Conservation (phyloP, 2,113 vertebrate species). For the Lamprologus ornatipinnis region DNA sequence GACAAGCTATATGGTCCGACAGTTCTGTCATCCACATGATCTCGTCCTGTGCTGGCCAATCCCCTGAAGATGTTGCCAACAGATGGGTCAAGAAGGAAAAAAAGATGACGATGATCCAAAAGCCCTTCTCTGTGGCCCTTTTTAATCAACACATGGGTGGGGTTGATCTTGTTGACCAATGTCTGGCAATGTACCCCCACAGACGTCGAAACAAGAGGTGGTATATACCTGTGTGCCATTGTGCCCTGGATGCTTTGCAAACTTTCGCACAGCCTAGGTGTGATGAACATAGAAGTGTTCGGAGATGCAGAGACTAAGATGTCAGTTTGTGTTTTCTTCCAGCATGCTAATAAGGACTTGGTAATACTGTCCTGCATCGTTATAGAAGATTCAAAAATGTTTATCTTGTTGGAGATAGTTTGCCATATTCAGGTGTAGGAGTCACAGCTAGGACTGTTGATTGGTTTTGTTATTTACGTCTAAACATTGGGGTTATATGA, state of each 20-base stretch:
- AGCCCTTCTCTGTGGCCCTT: too few species aligned
- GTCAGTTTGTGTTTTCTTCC: not conserved
- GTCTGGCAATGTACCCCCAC: too few species aligned
- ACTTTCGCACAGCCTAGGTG: rapidly evolving
- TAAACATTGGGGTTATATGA: rapidly evolving
- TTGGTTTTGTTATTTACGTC: rapidly evolving
- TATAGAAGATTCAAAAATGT: not conserved
- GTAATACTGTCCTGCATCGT: not conserved
- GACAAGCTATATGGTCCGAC: too few species aligned
- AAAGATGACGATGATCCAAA: too few species aligned
- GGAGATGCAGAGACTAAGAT: not conserved
- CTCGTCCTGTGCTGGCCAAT: too few species aligned
- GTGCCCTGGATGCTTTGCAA: not conserved
- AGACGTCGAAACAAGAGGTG: too few species aligned
- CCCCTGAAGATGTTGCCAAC: too few species aligned
- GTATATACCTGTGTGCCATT: too few species aligned
- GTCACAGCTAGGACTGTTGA: not conserved
- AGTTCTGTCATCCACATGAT: too few species aligned
- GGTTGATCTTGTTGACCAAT: too few species aligned
- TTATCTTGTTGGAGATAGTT: rapidly evolving
- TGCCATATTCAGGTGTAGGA: not conserved
- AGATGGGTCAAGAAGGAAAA: too few species aligned
- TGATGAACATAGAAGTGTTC: not conserved
- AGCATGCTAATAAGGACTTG: not conserved
- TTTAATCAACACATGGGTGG: too few species aligned